Base-by-base conservation (phyloP, 2,797 vertebrate genomes). In the Sebastes melanostomus region DNA sequence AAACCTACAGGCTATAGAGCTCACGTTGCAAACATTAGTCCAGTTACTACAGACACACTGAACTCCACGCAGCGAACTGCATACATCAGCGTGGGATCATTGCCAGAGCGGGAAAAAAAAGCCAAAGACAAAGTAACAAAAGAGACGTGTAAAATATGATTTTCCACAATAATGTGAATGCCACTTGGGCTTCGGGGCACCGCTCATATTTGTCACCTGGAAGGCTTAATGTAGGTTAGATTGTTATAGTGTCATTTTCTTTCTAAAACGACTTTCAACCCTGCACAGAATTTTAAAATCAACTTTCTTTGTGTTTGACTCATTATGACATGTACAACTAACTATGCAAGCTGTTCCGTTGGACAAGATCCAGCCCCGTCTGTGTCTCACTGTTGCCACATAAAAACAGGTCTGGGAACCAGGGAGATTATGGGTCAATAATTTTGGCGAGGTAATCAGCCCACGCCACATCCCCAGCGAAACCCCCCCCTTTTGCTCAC, bases 401-500 rank as follows among this genome's bases (percentile, higher is more conserved):
- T 82, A 52, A 83, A 85, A 80, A 69, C 58, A 81, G 42, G 42
- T 67, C 32, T 20, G 32, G 71, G 8, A 83, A 79, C 56, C 56
- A 54, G 16, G 60, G 56, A 74, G 24, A 86, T 71, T 70, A 50
- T 58, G 22, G 74, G 87, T 90, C 88, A 78, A 69, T 87, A 18
- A 58, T 72, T 82, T 80, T 82, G 62, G 75, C n/a, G 13, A 22
- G 16, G 61, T 62, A 83, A 91, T 82, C 72, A 82, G 50, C 82
- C 74, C 42, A 34, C 5, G 4, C 74, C 34, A 68, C 67, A 56
- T 73, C 76, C 55, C 62, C 10, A 18, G 58, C 12, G 1, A 82
- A 81, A 70, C 27, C n/a, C 54, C 68, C 69, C 68, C 69, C 38
- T 13, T 75, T 67, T 32, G 52, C 66, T 62, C 66, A 76, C 46